These are phyloP conservation scores for Rousettus madagascariensis DNA, from an alignment of 2,797 vertebrate species.

Conservation along the genomic window DNA sequence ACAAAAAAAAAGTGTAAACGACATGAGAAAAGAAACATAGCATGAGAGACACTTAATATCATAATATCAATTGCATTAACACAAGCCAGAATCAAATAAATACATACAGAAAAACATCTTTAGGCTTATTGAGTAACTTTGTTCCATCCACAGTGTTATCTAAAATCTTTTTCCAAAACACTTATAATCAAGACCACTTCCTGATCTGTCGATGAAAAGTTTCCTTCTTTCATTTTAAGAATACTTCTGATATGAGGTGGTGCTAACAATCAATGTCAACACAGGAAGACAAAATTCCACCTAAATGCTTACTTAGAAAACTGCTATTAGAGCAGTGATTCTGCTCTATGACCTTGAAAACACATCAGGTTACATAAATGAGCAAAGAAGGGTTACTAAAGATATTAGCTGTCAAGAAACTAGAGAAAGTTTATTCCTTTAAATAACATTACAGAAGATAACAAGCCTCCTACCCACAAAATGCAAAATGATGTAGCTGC, in stretches of 20 bases:
- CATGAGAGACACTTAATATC: background rate
- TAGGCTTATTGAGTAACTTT: background rate
- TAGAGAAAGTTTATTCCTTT: constrained; percentile 37
- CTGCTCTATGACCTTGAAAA: constrained; percentile 31
- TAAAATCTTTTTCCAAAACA: constrained; percentile 45
- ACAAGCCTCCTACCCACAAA: background rate
- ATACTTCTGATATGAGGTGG: constrained; percentile 37
- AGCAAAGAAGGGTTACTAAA: background rate
- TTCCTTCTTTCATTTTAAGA: constrained; percentile 38
- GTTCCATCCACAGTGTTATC: background rate
- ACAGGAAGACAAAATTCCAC: constrained; percentile 31
- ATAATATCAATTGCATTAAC: background rate
- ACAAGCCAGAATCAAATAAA: background rate
- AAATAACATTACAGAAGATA: background rate
- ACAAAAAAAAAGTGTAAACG: background rate
- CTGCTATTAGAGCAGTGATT: background rate
- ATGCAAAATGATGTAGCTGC: background rate
- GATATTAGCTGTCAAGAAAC: constrained; percentile 11
- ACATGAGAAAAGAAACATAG: background rate
- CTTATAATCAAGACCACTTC: constrained; percentile 38
- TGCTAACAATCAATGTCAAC: constrained; percentile 44
- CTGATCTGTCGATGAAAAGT: constrained; percentile 39
- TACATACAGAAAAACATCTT: background rate
- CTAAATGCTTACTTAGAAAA: constrained; percentile 37
- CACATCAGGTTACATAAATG: background rate